Evolutionary conservation across 2,888 invertebrate genomes (phyloP), one percentile per base, ranked within the genome.

Genomic region (Macaria notata): DNA sequence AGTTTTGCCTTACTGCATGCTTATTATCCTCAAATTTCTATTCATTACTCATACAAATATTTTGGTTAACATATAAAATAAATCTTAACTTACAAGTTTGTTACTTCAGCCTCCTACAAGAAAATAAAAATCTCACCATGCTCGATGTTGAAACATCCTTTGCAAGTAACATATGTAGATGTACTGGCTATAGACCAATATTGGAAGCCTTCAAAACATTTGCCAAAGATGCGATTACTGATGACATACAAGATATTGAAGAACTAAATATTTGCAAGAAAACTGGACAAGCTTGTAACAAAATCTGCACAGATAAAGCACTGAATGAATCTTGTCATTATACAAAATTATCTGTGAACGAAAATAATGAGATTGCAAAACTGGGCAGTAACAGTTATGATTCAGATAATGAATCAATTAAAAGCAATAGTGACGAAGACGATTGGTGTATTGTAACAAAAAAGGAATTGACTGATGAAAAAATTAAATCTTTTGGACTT

Each of bases 141-240:
- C 79, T 93, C 59, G 92, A 94, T 65, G 92, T 95, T 4, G 95
- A 95, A 77, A 92, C 94, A 62, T 92, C 93, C 0, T 94, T 95
- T 66, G 95, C 93, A n/a, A 94, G 95, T 41, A 95, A 95, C 65
- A 91, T 95, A 44, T 96, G 96, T 66, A 89, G 96, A 41, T 96
- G 96, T 69, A 96, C 96, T 1, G 94, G 94, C 0, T 94, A 94
- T 68, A 81, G 94, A 47, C 92, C 94, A 0, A 94, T 95, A 44
- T 61, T 93, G 3, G 92, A 94, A 58, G 94, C 94, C 0, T 94
- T 94, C 73, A 94, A 94, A 69, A 92, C 92, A 0, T 87, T 94
- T 48, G 92, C 92, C 3, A 82, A 70, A 51, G 93, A 93, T 65
- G 83, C 88, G 3, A 75, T 79, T 0, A 70, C 74, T 49, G 59